Percentiles rank a stretch among this genome's conserved stretches.
phyloP scores from a whole-genome alignment of 2,888 invertebrate species.

The Synergus laeviventris region DNA sequence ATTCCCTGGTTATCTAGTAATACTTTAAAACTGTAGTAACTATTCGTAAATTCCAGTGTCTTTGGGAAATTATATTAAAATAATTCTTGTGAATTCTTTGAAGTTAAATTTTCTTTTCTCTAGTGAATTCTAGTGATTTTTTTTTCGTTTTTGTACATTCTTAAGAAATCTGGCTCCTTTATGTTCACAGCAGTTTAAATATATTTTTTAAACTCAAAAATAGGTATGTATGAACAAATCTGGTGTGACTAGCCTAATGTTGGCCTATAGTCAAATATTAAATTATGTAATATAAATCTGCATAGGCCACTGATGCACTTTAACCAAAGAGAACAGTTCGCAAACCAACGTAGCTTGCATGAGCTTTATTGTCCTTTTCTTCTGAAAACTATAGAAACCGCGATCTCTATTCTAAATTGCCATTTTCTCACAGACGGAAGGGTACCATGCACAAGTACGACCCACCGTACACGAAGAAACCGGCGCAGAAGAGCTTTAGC shows the following conservation, averaged over 20 bases:
- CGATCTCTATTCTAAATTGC: constrained; percentile 45
- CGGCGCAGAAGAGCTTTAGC: constrained; percentile 85
- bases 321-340: constrained; percentile 43
- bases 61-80: too few species aligned
- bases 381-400: constrained; percentile 41
- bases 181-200: too few species aligned
- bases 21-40: too few species aligned
- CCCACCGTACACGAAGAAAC: constrained; percentile 91
- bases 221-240: constrained; percentile 19
- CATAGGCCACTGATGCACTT: constrained; percentile 45
- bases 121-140: too few species aligned
- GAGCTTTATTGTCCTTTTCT: constrained; percentile 67
- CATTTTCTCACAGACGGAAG: constrained; percentile 83
- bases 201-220: background rate
- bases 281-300: background rate
- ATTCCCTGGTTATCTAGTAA: too few species aligned
- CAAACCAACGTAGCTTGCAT: constrained; percentile 63
- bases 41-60: too few species aligned
- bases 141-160: too few species aligned
- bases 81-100: too few species aligned
- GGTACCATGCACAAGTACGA: constrained; percentile 93
- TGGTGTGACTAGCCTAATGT: background rate
- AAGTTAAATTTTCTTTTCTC: too few species aligned
- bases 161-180: too few species aligned
- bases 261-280: constrained; percentile 16